Evolutionary conservation across 2,888 invertebrate species (phyloP), one percentile per base, ranked within the genome.

Genomic region (Tridacna crocea): DNA sequence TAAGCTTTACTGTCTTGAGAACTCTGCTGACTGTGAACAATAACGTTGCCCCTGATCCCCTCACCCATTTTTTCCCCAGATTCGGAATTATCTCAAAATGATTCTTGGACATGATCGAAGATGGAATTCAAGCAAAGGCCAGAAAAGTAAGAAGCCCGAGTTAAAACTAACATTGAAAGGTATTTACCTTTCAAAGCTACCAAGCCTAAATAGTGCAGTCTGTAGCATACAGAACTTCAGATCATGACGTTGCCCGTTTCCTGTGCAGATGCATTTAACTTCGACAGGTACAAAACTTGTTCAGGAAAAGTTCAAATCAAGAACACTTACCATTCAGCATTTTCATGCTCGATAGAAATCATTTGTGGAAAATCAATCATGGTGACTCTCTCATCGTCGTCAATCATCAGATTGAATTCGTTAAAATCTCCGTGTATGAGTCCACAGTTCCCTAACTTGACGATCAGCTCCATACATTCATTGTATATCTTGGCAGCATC

Each of bases 391-490:
- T 97, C 97, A 24, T 96, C 96, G 0, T 97, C 97, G 58, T 96
- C 92, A 22, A 96, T 82, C 97, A 99, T 98, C 84, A 99, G 96
- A 94, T 99, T 99, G 95, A 99, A 99, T 95, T 99, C 99, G 94
- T 99, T 99, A 94, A 99, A 99, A 95, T 99, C 99, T 0, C 99
- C 98, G 94, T 99, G 99, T 90, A 99, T 99, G 3, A 99, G 98
- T 0, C 99, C 99, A 91, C 97, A 97, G 95, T 98, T 97, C 36
- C 97, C 99, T 75, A 99, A 96, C 61, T 96, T 96, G 0, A 99
- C 96, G 72, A 99, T 97, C 47, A 99, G 95, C 90, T 97, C 96
- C 99, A 99, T 99, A 81, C 99, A 96, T 91, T 98, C 97, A 91
- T 98, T 98, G 93, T 99, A 99, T 0, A 99, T 95, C 0, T 95